Evolutionary conservation across 1,140 invertebrate genomes (phyloP).

Genomic region (Drosophila elegans): DNA sequence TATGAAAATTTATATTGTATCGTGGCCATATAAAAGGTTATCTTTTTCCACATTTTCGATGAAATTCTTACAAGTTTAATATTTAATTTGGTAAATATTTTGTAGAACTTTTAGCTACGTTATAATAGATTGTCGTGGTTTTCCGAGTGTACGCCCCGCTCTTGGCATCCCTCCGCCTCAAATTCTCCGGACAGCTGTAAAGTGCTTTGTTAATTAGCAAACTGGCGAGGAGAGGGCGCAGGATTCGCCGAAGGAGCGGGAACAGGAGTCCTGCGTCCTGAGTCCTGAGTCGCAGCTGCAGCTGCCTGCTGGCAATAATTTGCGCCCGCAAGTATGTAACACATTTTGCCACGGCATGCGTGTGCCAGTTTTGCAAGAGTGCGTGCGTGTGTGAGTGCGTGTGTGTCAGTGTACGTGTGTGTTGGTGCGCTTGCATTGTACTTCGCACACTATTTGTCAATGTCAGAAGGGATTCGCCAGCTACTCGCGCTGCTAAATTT

Average conservation of each 20-base stretch:
- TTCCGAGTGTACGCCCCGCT: neutral
- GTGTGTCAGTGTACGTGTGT: constrained; percentile 5
- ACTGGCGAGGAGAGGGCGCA: constrained; percentile 44
- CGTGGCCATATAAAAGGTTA: too few relatives aligned
- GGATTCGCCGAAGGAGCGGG: constrained; percentile 5
- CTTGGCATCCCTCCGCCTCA: neutral
- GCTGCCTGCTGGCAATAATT: constrained; percentile 74
- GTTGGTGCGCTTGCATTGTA: constrained; percentile 54
- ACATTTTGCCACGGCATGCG: constrained; percentile 67
- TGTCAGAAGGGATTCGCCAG: constrained; percentile 64
- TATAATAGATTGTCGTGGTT: neutral
- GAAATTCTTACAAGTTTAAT: too few relatives aligned
- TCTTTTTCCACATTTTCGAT: too few relatives aligned
- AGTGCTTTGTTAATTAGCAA: constrained; percentile 83
- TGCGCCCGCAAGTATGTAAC: constrained; percentile 80
- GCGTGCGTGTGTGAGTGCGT: neutral
- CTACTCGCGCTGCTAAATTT: constrained; percentile 27
- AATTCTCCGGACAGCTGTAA: constrained; percentile 54
- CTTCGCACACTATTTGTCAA: constrained; percentile 80
- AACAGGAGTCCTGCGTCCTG: constrained; percentile 5
- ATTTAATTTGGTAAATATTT: too few relatives aligned
- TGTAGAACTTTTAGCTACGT: too few relatives aligned
- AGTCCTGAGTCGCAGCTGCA: constrained; percentile 33
- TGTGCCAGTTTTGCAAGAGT: constrained; percentile 15
- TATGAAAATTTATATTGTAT: too few relatives aligned